Conservation (phyloP, 2,888 invertebrate species). For the Standfussiana lucernea region DNA sequence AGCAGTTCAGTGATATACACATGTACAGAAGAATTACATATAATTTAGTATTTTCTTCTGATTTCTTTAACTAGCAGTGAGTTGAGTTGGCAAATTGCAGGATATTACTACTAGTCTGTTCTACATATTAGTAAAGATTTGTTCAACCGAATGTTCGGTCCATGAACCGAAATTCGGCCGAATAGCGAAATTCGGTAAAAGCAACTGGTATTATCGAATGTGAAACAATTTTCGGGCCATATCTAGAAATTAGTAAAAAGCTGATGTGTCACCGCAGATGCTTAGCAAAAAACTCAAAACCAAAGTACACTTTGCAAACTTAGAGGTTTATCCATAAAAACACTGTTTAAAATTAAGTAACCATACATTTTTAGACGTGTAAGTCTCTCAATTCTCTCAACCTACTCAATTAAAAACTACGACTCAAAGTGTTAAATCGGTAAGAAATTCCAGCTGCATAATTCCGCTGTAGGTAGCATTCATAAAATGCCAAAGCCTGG, state of each 20-base stretch:
- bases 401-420: not conserved
- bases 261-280: not conserved
- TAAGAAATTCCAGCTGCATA: conserved; percentile 12
- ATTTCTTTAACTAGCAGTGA: too few relatives aligned
- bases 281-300: not conserved
- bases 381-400: not conserved
- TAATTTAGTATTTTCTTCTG: too few relatives aligned
- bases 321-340: not conserved
- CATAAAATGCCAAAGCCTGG: conserved; percentile 1
- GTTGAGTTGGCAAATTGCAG: too few relatives aligned
- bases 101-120: too few relatives aligned
- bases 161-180: too few relatives aligned
- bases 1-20: too few relatives aligned
- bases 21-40: too few relatives aligned
- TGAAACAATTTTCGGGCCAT: too few relatives aligned
- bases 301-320: not conserved
- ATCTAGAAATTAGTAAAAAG: not conserved
- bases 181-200: too few relatives aligned
- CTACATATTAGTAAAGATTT: too few relatives aligned
- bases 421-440: not conserved
- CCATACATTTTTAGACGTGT: not conserved
- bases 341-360: not conserved
- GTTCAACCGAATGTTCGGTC: too few relatives aligned
- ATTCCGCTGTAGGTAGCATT: conserved; percentile 2
- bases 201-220: too few relatives aligned